A percentile compares a stretch with the other conserved stretches of the same genome.
These are phyloP conservation scores for Autographa pulchrina DNA, from an alignment of 2,888 invertebrate genomes.

Conservation along the genomic window DNA sequence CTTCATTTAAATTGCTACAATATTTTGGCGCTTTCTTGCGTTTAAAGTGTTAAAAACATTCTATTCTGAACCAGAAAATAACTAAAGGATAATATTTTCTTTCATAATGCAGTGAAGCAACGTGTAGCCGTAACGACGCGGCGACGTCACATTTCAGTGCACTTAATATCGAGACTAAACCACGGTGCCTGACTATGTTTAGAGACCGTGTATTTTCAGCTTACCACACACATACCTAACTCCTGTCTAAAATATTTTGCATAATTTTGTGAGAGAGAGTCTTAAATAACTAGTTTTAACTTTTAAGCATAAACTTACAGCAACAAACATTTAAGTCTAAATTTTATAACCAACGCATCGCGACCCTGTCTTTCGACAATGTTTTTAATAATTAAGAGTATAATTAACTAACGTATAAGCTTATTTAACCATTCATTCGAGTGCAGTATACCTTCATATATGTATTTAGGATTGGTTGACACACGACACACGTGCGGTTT, in stretches of 20 bases:
- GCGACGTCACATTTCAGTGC: constrained; percentile 2
- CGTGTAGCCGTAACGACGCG: not conserved
- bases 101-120: not conserved
- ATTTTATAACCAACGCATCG: no score
- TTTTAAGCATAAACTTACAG: no score
- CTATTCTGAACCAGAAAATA: not conserved
- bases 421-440: not conserved
- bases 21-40: not conserved
- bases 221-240: not conserved
- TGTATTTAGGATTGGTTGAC: not conserved
- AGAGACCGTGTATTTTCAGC: constrained; percentile 2
- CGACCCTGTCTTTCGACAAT: no score
- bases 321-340: no score
- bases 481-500: not conserved
- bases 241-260: not conserved
- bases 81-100: constrained; percentile 2
- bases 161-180: constrained; percentile 4
- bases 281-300: no score
- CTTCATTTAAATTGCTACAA: not conserved
- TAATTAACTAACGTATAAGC: not conserved
- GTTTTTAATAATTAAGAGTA: not conserved
- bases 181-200: constrained; percentile 5
- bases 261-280: not conserved
- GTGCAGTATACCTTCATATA: not conserved
- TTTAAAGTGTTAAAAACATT: not conserved